phyloP scores from a whole-genome alignment of 2,113 vertebrate genomes.

The Osmerus eperlanus region DNA sequence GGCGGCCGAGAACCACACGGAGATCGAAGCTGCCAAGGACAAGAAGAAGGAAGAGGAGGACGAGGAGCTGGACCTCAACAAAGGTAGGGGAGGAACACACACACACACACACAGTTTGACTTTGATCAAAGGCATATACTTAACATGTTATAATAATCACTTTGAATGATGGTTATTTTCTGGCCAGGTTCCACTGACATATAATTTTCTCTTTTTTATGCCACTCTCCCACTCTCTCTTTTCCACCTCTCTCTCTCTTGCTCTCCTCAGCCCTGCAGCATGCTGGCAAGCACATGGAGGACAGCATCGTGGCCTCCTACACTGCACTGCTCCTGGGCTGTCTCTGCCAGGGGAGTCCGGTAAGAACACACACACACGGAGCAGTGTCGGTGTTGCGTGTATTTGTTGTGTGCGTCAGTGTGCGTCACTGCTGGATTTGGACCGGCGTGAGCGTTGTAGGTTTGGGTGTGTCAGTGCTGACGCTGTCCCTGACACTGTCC shows the following conservation, averaged over 20 bases:
- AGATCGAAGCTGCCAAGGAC: conserved; percentile 52
- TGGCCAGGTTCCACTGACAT: not conserved
- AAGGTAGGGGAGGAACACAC: conserved; percentile 70
- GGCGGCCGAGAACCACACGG: conserved; percentile 79
- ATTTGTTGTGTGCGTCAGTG: not conserved
- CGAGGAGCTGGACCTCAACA: conserved; percentile 96
- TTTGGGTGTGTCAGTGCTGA: not conserved
- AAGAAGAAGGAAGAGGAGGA: conserved; percentile 86
- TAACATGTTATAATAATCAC: not conserved
- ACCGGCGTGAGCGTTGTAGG: not conserved
- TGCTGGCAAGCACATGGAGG: conserved; percentile 99
- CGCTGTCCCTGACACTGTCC: too few relatives aligned
- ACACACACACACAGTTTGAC: not conserved
- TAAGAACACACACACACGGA: conserved; percentile 64
- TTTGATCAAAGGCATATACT: not conserved
- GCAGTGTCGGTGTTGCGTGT: too few relatives aligned
- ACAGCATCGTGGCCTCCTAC: conserved; percentile 97
- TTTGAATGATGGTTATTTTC: not conserved
- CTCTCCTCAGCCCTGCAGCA: conserved; percentile 87
- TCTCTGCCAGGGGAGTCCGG: conserved; percentile 94
- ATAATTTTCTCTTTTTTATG: too few relatives aligned
- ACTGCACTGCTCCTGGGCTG: conserved; percentile 96
- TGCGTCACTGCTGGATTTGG: not conserved
- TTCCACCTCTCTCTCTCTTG: conserved; percentile 1
- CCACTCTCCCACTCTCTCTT: not conserved